Evolutionary conservation across 2,888 invertebrate species (phyloP).

Genomic region (Lysandra coridon): DNA sequence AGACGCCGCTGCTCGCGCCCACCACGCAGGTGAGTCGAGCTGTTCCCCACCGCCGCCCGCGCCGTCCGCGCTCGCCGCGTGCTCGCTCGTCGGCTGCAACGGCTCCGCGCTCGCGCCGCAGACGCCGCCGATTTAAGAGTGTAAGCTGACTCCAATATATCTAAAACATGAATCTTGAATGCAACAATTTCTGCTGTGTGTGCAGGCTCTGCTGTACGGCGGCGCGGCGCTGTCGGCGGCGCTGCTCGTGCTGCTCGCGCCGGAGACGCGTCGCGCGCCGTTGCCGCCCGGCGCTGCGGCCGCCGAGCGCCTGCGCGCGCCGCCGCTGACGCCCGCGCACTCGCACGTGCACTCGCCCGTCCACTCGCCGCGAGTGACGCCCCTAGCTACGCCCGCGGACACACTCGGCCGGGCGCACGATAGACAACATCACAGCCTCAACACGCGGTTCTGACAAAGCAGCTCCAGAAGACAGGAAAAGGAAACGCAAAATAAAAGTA

Average conservation of each 20-base stretch:
- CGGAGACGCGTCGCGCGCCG: conserved; percentile 80
- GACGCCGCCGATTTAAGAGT: conserved; percentile 65
- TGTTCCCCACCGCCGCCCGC: conserved; percentile 83
- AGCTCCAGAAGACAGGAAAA: too few species aligned
- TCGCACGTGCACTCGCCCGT: conserved; percentile 29
- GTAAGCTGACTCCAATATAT: neutral
- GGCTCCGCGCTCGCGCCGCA: conserved; percentile 87
- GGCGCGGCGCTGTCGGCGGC: conserved; percentile 64
- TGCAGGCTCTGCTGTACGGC: conserved; percentile 75
- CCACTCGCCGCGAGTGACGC: conserved; percentile 1
- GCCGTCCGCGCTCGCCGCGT: conserved; percentile 84
- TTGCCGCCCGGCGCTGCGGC: conserved; percentile 77
- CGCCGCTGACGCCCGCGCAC: conserved; percentile 36
- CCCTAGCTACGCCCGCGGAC: conserved; percentile 8
- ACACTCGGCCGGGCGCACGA: conserved; percentile 13
- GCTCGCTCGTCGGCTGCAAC: conserved; percentile 85
- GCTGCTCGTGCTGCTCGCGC: conserved; percentile 75
- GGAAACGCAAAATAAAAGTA: neutral
- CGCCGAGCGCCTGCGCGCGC: conserved; percentile 58
- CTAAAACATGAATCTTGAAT: neutral
- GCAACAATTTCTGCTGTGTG: conserved; percentile 20
- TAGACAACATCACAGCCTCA: neutral
- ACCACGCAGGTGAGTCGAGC: conserved; percentile 58
- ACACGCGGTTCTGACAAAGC: conserved; percentile 8
- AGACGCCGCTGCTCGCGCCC: conserved; percentile 82